phyloP scores from a whole-genome alignment of 2,113 vertebrate species.

The Trochalopteron elliotii region DNA sequence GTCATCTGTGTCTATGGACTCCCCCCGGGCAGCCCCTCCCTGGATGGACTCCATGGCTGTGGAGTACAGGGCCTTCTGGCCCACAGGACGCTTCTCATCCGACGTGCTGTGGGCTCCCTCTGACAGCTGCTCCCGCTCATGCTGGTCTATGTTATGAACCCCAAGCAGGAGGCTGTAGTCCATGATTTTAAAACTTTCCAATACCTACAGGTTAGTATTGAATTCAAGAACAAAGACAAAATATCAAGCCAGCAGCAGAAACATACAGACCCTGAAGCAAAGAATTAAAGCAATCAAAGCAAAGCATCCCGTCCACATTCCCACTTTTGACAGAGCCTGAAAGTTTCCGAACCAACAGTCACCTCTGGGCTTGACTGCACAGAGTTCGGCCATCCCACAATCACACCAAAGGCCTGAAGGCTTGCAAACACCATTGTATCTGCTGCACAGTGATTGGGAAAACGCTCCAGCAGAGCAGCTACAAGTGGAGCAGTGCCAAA shows the following conservation, averaged over 20 bases:
- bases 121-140: slow-evolving; percentile 85
- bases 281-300: neutral
- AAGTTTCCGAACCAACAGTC: neutral
- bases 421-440: neutral
- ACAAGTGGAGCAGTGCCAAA: neutral
- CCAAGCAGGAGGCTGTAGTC: slow-evolving; percentile 98
- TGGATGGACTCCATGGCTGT: slow-evolving; percentile 99
- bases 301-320: neutral
- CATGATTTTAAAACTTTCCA: slow-evolving; percentile 99
- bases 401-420: neutral
- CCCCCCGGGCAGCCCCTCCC: slow-evolving; percentile 90
- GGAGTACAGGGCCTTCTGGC: slow-evolving; percentile 97
- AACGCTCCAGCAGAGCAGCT: neutral
- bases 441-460: neutral
- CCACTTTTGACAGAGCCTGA: neutral
- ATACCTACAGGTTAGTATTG: slow-evolving; percentile 75
- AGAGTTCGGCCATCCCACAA: neutral
- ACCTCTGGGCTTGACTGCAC: neutral
- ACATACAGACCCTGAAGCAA: neutral
- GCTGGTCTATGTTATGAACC: slow-evolving; percentile 96
- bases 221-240: slow-evolving; percentile 28
- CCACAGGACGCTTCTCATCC: slow-evolving; percentile 90
- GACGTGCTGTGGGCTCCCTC: slow-evolving; percentile 85
- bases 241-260: neutral
- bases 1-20: slow-evolving; percentile 92